phyloP scores from a whole-genome alignment of 2,797 vertebrate genomes.

The Bradypodion ventrale region DNA sequence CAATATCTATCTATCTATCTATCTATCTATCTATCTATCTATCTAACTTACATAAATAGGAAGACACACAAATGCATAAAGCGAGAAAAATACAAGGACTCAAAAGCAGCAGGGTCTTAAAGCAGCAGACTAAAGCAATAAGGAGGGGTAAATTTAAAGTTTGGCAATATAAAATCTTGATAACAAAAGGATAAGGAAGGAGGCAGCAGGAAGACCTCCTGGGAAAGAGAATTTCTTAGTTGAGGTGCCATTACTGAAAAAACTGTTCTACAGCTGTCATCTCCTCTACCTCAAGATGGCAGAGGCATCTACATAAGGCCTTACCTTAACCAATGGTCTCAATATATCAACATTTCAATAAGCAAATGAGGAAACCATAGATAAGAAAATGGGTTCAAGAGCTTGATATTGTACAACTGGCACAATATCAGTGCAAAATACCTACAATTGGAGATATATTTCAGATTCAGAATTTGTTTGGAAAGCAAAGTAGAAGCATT shows the following conservation, averaged over 20 bases:
- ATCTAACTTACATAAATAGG: background rate
- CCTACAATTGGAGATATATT: too few species aligned
- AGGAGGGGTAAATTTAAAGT: background rate
- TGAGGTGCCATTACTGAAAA: background rate
- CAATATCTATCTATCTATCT: too few species aligned
- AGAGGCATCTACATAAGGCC: background rate
- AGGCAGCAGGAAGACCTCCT: background rate
- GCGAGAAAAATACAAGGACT: background rate
- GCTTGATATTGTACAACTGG: background rate
- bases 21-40: too few species aligned
- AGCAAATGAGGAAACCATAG: too few species aligned
- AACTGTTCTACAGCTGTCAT: background rate
- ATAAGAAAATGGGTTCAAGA: background rate
- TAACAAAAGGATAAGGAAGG: background rate
- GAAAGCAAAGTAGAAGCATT: too few species aligned
- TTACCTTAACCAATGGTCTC: background rate
- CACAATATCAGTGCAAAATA: background rate
- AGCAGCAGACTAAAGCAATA: background rate
- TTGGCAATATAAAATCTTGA: background rate
- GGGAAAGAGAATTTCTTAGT: background rate
- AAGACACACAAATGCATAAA: background rate
- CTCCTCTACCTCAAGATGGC: background rate
- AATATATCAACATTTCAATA: too few species aligned
- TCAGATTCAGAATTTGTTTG: too few species aligned
- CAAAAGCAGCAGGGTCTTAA: background rate